Evolutionary conservation across 2,113 vertebrate genomes (phyloP), one percentile per base, ranked within the genome.

Genomic region (Lophotis ruficrista): DNA sequence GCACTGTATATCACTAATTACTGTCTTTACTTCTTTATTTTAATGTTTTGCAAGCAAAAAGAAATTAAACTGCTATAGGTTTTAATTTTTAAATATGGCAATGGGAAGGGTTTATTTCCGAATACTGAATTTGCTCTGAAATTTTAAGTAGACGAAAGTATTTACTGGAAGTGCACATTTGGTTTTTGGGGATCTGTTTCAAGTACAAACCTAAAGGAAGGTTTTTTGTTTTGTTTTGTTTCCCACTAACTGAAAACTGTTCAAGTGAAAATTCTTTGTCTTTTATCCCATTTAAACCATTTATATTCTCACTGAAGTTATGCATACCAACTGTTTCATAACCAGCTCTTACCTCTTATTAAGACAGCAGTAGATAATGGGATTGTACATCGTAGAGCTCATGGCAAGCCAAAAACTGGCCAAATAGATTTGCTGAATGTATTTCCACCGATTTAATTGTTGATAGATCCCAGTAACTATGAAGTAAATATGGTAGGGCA

Each of bases 361-460:
- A 73, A 99, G 98, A 95, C 99, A 99, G 96, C 99, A 99, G 98
- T 99, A 99, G 98, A 99, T 99, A 96, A 99, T 99, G 79, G 99
- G 99, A 85, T 99, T 99, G 97, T 99, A 99, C 99, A 99, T 99
- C 51, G 99, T 99, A 41, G 99, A 99, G 96, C 99, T 99, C 99
- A 99, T 99, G 56, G 99, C 99, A 85, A 99, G 98, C 99, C 99
- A 99, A 97, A 99, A 98, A 80, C 99, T 98, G 5, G 99, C 99
- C 96, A 99, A 96, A 92, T 99, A 99, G 72, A 99, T 98, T 96
- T 99, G 99, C 95, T 99, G 99, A 96, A 99, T 99, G 65, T 99
- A 99, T 97, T 99, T 99, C 99, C 98, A 99, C 61, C 96, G 97
- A 62, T 87, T 98, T 94, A 99, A 87, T 22, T 96, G 95, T 89